phyloP scores from a whole-genome alignment of 2,113 vertebrate genomes.

The Phainopepla nitens region DNA sequence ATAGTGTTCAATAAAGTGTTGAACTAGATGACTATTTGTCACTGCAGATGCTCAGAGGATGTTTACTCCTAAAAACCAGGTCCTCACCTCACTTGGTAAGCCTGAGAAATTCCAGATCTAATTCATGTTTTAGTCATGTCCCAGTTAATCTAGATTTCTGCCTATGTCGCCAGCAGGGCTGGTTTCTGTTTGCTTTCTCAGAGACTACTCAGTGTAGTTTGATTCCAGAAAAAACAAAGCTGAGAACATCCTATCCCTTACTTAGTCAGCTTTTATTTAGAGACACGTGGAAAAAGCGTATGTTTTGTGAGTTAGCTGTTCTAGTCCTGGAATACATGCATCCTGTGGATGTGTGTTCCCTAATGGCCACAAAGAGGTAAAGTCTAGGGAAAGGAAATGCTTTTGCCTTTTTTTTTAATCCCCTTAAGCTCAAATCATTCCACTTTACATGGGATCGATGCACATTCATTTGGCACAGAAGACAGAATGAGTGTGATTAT shows the following conservation, averaged over 20 bases:
- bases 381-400: not conserved
- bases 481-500: not conserved
- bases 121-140: not conserved
- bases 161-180: rapidly evolving
- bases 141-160: not conserved
- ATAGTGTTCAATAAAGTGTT: not conserved
- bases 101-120: not conserved
- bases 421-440: not conserved
- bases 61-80: not conserved
- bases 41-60: not conserved
- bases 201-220: not conserved
- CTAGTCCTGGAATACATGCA: not conserved
- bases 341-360: not conserved
- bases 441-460: not conserved
- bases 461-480: not conserved
- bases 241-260: not conserved
- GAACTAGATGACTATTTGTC: not conserved
- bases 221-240: not conserved
- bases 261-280: not conserved
- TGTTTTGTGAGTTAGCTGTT: not conserved
- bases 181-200: not conserved
- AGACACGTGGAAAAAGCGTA: not conserved
- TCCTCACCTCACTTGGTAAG: not conserved
- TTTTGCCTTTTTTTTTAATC: not conserved
- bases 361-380: not conserved